phyloP scores from a whole-genome alignment of 2,113 vertebrate genomes.

The Eira barbara region DNA sequence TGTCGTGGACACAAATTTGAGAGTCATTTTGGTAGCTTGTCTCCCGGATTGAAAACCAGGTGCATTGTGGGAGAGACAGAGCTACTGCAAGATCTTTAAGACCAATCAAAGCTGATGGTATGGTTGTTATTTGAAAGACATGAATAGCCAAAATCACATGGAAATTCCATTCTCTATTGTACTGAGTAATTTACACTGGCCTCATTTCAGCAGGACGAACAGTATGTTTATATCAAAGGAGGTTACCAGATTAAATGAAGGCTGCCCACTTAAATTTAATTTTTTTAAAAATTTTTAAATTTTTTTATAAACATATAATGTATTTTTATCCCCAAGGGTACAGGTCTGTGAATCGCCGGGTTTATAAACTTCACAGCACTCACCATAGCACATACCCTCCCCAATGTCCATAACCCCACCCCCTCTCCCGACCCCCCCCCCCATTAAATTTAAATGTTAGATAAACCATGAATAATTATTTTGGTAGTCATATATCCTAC shows the following conservation, averaged over 20 bases:
- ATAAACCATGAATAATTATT: not conserved
- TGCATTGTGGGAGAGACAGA: fast-evolving
- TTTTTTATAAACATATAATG: no score
- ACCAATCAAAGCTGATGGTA: no score
- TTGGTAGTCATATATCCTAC: not conserved
- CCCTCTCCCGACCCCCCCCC: no score
- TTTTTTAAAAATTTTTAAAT: no score
- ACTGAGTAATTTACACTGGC: no score
- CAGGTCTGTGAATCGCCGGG: no score
- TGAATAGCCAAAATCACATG: not conserved
- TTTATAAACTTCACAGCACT: no score
- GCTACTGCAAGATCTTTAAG: not conserved
- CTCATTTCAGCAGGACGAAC: not conserved
- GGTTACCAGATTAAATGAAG: not conserved
- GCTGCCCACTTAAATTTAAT: not conserved
- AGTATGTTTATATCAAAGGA: not conserved
- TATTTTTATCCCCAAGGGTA: no score
- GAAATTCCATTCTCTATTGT: not conserved
- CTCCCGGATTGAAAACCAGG: not conserved
- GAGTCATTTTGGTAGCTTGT: not conserved
- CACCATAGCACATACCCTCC: no score
- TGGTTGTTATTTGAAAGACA: not conserved
- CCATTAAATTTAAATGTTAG: not conserved
- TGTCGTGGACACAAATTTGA: not conserved
- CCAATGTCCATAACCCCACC: no score